These are phyloP conservation scores for Anguilla megastoma DNA, from an alignment of 2,797 vertebrate genomes.

Conservation along the genomic window DNA sequence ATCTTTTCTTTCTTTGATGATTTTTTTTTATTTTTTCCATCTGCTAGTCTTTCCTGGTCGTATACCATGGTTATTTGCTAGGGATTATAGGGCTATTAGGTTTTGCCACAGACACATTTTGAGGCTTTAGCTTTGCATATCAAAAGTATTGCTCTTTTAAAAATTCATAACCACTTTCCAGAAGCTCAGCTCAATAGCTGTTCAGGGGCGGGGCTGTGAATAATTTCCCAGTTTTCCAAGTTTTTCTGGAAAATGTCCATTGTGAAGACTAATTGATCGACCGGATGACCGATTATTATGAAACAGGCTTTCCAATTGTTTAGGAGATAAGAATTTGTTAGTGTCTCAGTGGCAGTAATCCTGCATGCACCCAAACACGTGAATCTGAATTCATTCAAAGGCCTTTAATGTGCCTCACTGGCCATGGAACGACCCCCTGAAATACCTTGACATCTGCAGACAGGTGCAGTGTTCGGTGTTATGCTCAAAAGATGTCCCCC, in stretches of 20 bases:
- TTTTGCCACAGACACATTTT: background rate
- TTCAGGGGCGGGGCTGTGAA: background rate
- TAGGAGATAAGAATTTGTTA: background rate
- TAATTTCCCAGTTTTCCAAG: background rate
- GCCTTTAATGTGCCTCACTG: background rate
- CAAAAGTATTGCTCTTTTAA: background rate
- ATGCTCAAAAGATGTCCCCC: background rate
- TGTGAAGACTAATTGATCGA: too few relatives aligned
- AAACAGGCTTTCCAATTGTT: background rate
- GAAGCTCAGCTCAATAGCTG: background rate
- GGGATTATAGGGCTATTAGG: background rate
- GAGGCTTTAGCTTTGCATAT: background rate
- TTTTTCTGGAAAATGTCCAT: background rate
- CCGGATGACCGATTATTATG: background rate
- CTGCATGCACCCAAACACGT: background rate
- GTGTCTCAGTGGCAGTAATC: background rate
- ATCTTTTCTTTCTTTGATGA: conserved; percentile 29
- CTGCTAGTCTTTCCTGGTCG: background rate
- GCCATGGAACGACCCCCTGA: background rate
- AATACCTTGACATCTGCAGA: background rate
- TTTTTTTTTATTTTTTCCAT: conserved; percentile 14
- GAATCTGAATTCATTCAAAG: background rate
- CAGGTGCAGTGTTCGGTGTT: background rate
- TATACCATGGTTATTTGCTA: background rate
- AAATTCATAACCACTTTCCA: conserved; percentile 2